Evolutionary conservation across 2,113 vertebrate genomes (phyloP), one percentile per base, ranked within the genome.

Genomic region (Solea senegalensis): DNA sequence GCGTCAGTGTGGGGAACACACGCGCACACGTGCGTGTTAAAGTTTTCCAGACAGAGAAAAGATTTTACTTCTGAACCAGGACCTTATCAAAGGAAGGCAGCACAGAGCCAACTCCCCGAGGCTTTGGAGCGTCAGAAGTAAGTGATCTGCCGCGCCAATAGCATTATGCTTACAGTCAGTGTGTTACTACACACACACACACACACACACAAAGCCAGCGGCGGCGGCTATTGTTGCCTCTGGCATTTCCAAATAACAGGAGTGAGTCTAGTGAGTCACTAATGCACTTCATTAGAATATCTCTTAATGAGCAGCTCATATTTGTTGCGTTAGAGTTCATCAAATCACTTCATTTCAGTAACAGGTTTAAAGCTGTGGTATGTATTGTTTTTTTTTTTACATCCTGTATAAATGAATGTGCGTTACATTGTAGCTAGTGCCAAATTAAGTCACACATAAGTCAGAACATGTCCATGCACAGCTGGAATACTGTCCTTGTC

Each of bases 21-120:
- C 10, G 46, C 4, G 2, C 8, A 7, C 12, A 12, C 0, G 2
- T 8, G 50, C 44, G 41, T 44, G n/a, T 2, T 58, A 3, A 80
- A 75, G 69, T 77, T 85, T 71, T 71, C 15, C 27, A 15, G 56
- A 9, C 41, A 5, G 16, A 54, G 28, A 79, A 72, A 68, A 84
- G 78, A 82, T 91, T 69, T 34, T 95, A 95, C 90, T 60, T 76
- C 93, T 86, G 92, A 94, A 93, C 92, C 92, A 97, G 96, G 96
- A 98, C 96, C 96, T 97, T 95, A 96, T 97, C 96, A 97, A 96
- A 97, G 95, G 87, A 90, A 86, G 87, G 91, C 93, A 84, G 93
- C 94, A 94, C 93, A 60, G 91, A 92, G 95, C 95, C 95, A 94
- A 94, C 92, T 95, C 95, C 95, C 95, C 83, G 92, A 89, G 94